Conservation (phyloP, 2,113 vertebrate genomes). For the Spilogale gracilis region DNA sequence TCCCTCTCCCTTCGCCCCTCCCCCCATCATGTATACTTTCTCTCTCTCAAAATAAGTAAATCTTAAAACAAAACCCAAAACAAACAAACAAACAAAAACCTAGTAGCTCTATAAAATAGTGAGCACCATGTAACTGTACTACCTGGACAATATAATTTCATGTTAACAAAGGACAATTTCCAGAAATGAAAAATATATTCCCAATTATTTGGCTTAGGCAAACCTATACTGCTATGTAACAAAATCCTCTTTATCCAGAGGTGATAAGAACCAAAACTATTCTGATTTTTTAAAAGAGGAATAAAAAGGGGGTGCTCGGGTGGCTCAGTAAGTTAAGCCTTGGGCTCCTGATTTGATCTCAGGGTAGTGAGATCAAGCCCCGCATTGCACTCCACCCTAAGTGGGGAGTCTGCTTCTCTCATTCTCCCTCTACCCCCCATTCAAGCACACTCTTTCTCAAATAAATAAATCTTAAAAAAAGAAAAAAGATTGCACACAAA, state of each 20-base stretch:
- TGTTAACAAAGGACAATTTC: constrained; percentile 48
- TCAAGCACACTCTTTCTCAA: neutral
- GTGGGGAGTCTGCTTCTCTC: neutral
- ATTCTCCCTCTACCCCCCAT: neutral
- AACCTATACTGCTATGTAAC: constrained; percentile 2
- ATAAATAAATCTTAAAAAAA: neutral
- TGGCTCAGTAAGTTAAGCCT: neutral
- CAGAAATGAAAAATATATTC: constrained; percentile 47
- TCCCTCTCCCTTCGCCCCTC: neutral
- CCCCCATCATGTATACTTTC: neutral
- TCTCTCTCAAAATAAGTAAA: neutral
- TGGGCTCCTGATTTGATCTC: neutral
- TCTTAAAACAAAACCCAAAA: neutral
- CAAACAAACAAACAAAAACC: too few relatives aligned
- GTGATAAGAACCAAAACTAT: neutral
- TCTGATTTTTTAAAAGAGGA: neutral
- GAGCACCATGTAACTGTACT: neutral
- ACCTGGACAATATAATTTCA: constrained; percentile 17
- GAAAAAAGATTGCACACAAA: neutral
- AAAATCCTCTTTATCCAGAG: constrained; percentile 45
- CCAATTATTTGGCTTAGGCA: constrained; percentile 15
- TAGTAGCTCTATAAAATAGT: constrained; percentile 37
- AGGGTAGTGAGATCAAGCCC: neutral
- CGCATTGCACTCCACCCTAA: neutral
- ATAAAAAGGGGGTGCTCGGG: neutral